A percentile compares a stretch with the other conserved stretches of the same genome.
These are phyloP conservation scores for Ciona savignyi DNA, from an alignment of 23 tunicate genomes.

Conservation along the genomic window DNA sequence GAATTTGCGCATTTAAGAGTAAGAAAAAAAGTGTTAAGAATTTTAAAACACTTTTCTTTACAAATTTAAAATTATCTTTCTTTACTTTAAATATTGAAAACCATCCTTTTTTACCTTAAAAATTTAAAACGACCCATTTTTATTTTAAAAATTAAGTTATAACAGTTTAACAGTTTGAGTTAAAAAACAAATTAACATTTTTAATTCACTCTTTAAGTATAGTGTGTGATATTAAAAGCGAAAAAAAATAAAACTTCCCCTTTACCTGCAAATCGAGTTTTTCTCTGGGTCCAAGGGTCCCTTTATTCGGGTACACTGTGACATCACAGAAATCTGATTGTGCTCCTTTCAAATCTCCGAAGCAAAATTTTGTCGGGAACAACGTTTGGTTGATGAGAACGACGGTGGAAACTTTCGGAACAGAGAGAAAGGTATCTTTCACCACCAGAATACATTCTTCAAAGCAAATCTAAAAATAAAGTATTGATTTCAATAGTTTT, in stretches of 20 bases:
- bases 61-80: no score
- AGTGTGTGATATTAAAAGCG: no score
- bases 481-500: background rate
- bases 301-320: slow-evolving; percentile 27
- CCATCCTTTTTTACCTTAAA: no score
- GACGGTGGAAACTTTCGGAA: slow-evolving; percentile 33
- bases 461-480: slow-evolving; percentile 51
- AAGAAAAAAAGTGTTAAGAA: no score
- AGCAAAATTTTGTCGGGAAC: slow-evolving; percentile 54
- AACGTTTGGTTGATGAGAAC: slow-evolving; percentile 62
- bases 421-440: slow-evolving; percentile 49
- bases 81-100: no score
- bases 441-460: slow-evolving; percentile 44
- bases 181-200: no score
- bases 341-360: slow-evolving; percentile 28
- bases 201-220: no score
- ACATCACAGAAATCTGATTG: slow-evolving; percentile 42
- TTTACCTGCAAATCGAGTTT: slow-evolving; percentile 50
- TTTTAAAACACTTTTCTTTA: no score
- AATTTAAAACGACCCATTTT: no score
- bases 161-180: no score
- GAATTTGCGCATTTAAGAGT: background rate
- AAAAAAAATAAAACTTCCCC: no score
- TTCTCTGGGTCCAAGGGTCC: slow-evolving; percentile 61
- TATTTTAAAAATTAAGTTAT: no score